These are phyloP conservation scores for Aramus guarauna DNA, from an alignment of 2,113 vertebrate genomes.

Conservation along the genomic window DNA sequence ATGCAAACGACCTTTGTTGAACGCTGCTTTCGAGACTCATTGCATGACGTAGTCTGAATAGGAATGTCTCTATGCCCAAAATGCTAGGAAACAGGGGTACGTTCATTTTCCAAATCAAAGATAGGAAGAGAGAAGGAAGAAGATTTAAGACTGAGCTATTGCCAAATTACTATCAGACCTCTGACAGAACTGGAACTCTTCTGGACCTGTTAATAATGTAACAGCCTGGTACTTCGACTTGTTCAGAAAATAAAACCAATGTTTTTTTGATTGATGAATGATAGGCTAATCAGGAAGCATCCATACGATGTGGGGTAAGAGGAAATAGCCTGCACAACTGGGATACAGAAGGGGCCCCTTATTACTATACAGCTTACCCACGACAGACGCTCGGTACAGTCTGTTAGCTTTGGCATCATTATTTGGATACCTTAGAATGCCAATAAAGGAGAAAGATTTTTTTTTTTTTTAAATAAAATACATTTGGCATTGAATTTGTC, in stretches of 20 bases:
- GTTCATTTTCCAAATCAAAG: not conserved
- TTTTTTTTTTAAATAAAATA: not conserved
- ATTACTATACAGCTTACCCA: not conserved
- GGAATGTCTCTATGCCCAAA: not conserved
- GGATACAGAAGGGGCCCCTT: not conserved
- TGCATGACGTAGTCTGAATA: fast-evolving
- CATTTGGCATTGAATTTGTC: not conserved
- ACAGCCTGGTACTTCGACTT: not conserved
- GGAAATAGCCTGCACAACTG: not conserved
- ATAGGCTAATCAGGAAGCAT: not conserved
- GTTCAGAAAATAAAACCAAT: not conserved
- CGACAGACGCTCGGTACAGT: not conserved
- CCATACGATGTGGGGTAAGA: not conserved
- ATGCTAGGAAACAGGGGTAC: not conserved
- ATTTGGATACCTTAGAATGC: not conserved
- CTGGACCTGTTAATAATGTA: not conserved
- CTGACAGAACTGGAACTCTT: not conserved
- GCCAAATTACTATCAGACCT: not conserved
- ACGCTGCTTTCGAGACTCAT: not conserved
- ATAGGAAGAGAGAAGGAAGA: not conserved
- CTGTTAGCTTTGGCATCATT: conserved; percentile 40
- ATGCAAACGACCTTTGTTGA: not conserved
- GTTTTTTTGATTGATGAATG: not conserved
- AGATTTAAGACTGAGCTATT: not conserved
- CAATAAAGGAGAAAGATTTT: not conserved